Conservation (phyloP, 2,797 vertebrate genomes). For the Basileuterus tristriatus region DNA sequence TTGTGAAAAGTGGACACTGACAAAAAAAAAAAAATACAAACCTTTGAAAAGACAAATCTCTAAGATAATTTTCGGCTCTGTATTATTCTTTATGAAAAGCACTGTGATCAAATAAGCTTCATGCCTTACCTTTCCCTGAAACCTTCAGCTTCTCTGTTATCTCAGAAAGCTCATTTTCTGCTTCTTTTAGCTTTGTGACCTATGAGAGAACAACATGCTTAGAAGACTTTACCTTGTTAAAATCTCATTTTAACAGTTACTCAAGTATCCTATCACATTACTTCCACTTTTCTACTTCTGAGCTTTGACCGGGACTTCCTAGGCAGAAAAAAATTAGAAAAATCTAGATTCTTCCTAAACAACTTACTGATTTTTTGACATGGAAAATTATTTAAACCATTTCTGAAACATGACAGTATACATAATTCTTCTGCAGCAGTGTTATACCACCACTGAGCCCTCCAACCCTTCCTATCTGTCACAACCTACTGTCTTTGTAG, state of each 20-base stretch:
- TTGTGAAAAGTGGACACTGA: not conserved
- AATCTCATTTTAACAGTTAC: not conserved
- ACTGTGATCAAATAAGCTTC: not conserved
- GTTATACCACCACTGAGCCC: not conserved
- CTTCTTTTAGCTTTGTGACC: slow-evolving; percentile 86
- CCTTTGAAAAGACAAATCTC: not conserved
- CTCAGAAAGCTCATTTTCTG: slow-evolving; percentile 88
- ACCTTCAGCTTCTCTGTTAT: slow-evolving; percentile 85
- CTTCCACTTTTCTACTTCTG: not conserved
- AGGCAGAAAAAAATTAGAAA: not conserved
- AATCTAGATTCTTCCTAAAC: not conserved
- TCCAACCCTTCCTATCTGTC: not conserved
- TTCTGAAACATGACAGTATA: not conserved
- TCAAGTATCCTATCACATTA: not conserved
- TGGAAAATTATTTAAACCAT: not conserved
- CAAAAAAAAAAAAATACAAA: not conserved
- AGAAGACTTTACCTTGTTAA: not conserved
- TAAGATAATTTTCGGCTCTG: not conserved
- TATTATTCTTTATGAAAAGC: not conserved
- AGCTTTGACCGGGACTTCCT: not conserved
- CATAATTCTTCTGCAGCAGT: not conserved
- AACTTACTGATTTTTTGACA: not conserved
- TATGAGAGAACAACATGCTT: slow-evolving; percentile 51
- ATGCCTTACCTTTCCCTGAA: slow-evolving; percentile 82
- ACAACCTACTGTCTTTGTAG: not conserved